A percentile compares a stretch with the other conserved stretches of the same genome.
These are phyloP conservation scores for Tinea semifulvella DNA, from an alignment of 2,888 invertebrate genomes.

Conservation along the genomic window DNA sequence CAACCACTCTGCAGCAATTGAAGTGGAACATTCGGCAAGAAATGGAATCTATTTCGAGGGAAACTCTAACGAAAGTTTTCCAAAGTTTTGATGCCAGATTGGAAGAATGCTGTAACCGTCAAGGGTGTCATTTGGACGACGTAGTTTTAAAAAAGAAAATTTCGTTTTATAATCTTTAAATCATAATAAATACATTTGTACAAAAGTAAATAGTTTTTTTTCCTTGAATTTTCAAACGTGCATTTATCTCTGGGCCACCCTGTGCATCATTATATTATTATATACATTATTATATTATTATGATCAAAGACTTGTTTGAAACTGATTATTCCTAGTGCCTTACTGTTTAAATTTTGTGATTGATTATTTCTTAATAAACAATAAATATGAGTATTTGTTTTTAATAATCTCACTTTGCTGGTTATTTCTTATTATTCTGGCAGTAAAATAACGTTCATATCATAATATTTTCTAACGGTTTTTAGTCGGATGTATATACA, in stretches of 20 bases:
- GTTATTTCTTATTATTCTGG: slow-evolving; percentile 17
- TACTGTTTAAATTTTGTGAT: slow-evolving; percentile 10
- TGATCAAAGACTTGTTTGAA: background rate
- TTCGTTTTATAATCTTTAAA: background rate
- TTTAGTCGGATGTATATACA: slow-evolving; percentile 13
- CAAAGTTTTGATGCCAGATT: slow-evolving; percentile 15
- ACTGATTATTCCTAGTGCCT: background rate
- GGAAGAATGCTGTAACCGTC: slow-evolving; percentile 13
- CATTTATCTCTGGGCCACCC: slow-evolving; percentile 22
- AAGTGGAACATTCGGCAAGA: slow-evolving; percentile 4
- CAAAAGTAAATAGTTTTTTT: background rate
- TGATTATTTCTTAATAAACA: slow-evolving; percentile 16
- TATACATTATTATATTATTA: background rate
- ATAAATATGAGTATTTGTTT: slow-evolving; percentile 14
- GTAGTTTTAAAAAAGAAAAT: background rate
- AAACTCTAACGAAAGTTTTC: slow-evolving; percentile 9
- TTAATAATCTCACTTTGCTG: slow-evolving; percentile 18
- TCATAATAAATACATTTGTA: background rate
- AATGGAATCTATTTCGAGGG: slow-evolving; percentile 6
- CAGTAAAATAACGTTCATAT: slow-evolving; percentile 18
- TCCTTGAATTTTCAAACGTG: background rate
- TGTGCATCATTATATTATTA: too few species aligned
- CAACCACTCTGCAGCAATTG: background rate
- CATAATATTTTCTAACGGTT: slow-evolving; percentile 18
- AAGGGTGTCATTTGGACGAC: slow-evolving; percentile 12